Conservation (phyloP, 2,797 vertebrate genomes). For the Basileuterus tristriatus region DNA sequence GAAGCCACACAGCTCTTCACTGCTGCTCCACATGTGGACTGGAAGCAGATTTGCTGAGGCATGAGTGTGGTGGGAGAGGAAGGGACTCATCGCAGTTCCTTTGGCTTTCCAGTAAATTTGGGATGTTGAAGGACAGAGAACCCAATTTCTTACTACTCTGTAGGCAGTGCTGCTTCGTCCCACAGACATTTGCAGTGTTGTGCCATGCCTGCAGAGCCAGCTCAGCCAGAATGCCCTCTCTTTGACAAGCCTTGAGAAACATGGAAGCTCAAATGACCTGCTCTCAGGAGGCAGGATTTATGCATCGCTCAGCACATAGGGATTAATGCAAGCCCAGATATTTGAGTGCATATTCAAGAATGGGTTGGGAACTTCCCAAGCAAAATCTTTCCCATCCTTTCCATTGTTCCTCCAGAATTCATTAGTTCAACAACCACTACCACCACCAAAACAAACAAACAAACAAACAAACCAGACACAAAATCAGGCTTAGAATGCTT, state of each 20-base stretch:
- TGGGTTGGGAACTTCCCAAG: neutral
- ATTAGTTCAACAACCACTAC: neutral
- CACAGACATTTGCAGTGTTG: neutral
- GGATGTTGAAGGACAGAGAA: neutral
- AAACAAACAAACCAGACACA: neutral
- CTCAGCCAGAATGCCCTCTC: neutral
- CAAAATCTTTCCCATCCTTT: neutral
- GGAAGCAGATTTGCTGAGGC: neutral
- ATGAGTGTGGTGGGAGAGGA: neutral
- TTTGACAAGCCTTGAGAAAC: neutral
- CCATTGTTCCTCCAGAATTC: neutral
- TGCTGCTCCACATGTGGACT: accelerated
- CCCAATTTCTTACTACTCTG: neutral
- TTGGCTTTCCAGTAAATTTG: neutral
- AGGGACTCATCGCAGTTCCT: accelerated
- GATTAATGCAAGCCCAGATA: neutral
- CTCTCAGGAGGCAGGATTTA: neutral
- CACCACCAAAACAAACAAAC: neutral
- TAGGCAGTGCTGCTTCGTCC: neutral
- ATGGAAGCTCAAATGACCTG: neutral
- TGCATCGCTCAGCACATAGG: neutral
- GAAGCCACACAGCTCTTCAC: neutral
- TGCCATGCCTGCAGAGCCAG: neutral
- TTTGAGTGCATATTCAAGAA: neutral
- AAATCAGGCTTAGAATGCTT: neutral